Base-by-base conservation (phyloP, 1,140 invertebrate species). In the Pachyrhynchus sulphureomaculatus region DNA sequence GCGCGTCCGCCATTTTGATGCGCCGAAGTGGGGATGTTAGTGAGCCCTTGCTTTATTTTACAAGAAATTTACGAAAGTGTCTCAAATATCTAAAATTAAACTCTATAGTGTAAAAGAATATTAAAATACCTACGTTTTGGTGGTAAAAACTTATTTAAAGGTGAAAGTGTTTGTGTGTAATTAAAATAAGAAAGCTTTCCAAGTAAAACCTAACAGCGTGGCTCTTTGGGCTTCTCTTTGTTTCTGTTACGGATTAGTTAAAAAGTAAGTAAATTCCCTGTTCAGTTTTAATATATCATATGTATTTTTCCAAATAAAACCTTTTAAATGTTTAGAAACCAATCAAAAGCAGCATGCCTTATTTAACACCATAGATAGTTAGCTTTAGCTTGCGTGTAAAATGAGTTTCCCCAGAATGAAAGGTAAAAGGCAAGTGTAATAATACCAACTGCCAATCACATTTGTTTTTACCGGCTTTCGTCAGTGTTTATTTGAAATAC, bases 1-100 rank as follows among this genome's bases (percentile, higher is more conserved):
- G 65, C 66, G 69, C 56, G 65, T 64, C 72, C 68, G 72, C 72
- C 72, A 74, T 74, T 70, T 74, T 74, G 69, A 66, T 67, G 67
- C 71, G 62, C 64, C 55, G 65, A 69, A 74, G 72, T 72, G 72
- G 72, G 72, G 71, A 71, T 68, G 64, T 67, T 42, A 63, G 49
- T 70, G 65, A 67, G 64, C 53, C 60, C 56, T 66, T 45, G 59
- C 42, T 64, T 65, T 68, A 65, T 71, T 65, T 54, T 29, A 61
- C 54, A 64, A 68, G 59, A 72, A 68, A 66, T 67, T 62, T 62
- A 62, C 36, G 64, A 68, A 66, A 70, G 62, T 68, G 64, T 42
- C 60, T 47, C 62, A 66, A 63, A 62, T 67, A 60, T 61, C 49
- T 26, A 49, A 37, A 62, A 65, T 65, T 60, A 60, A 66, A 64